A percentile compares a stretch with the other conserved stretches of the same genome.
Evolutionary conservation across 2,113 vertebrate species (phyloP).

Genomic region (Pluvialis apricaria): DNA sequence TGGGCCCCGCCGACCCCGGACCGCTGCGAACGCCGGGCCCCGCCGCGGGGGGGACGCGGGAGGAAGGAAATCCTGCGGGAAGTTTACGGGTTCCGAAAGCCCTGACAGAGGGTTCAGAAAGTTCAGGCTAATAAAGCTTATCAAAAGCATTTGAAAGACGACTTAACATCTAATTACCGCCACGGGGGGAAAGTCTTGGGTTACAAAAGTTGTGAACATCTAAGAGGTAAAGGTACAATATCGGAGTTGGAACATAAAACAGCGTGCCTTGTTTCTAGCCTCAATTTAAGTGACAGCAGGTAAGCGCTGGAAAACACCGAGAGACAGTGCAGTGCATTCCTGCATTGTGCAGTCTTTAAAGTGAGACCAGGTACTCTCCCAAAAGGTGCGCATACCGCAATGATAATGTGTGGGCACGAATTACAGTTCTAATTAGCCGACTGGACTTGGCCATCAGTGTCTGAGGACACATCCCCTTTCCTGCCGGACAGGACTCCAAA

Average conservation of each 20-base stretch:
- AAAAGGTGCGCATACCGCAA: background rate
- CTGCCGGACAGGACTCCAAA: background rate
- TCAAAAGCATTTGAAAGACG: background rate
- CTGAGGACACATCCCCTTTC: background rate
- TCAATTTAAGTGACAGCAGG: background rate
- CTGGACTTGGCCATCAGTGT: background rate
- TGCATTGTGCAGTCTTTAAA: background rate
- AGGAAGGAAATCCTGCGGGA: accelerated
- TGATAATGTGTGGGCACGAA: background rate
- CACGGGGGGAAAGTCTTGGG: no score
- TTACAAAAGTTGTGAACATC: background rate
- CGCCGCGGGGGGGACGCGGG: background rate
- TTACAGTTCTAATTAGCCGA: background rate
- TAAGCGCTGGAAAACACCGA: background rate
- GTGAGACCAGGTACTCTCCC: background rate
- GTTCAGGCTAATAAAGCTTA: background rate
- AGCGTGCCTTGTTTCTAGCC: background rate
- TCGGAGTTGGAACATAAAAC: background rate
- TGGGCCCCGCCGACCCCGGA: background rate
- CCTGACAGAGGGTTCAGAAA: background rate
- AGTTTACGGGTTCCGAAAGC: background rate
- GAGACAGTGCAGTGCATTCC: background rate
- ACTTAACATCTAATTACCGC: background rate
- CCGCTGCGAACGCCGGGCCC: background rate
- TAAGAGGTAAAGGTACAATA: background rate